Evolutionary conservation across 1,140 invertebrate species (phyloP), one percentile per base, ranked within the genome.

Genomic region (Sarcophaga peregrina): DNA sequence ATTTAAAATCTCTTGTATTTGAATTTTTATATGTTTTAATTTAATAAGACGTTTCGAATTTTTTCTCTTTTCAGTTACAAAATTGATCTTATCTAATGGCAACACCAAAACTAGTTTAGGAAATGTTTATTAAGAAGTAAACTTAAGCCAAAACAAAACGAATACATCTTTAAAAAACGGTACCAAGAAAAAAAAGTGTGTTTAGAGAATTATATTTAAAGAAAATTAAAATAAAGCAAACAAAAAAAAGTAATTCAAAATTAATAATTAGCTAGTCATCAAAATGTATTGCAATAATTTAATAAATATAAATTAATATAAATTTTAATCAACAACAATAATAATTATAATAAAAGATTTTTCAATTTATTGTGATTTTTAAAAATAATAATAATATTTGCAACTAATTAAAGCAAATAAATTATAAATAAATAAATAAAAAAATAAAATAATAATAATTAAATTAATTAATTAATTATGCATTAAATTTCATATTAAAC

Each of bases 51-150:
- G 48, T 48, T 17, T 76, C 52, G 72, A 58, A 80, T 8, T 45
- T 80, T 54, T 80, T 72, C 17, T 81, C 15, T 81, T 83, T 83
- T 45, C 78, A 83, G 83, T 50, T 83, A 81, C n/a, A 37, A 81
- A 83, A 47, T 78, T 17, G 83, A 83, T 74, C 83, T 83, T 83
- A 81, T 81, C 74, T 74, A 68, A 76, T 80, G 37, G 73, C 78
- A 83, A 83, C 83, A 83, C 83, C 83, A 83, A 68, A 58, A 80
- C 6, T 83, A 83, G 46, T 80, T 83, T 83, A 80, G 80, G 72
- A 68, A 81, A 54, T 52, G 68, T 83, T 47, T 46, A 73, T 11
- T 50, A 78, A 68, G 20, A 48, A 25, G 68, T 5, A 74, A 52
- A 75, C 17, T 78, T 78, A 20, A 78, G 17, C 1, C 11, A 78